Evolutionary conservation across 2,797 vertebrate species (phyloP), one percentile per base, ranked within the genome.

Genomic region (Halcyon badia): DNA sequence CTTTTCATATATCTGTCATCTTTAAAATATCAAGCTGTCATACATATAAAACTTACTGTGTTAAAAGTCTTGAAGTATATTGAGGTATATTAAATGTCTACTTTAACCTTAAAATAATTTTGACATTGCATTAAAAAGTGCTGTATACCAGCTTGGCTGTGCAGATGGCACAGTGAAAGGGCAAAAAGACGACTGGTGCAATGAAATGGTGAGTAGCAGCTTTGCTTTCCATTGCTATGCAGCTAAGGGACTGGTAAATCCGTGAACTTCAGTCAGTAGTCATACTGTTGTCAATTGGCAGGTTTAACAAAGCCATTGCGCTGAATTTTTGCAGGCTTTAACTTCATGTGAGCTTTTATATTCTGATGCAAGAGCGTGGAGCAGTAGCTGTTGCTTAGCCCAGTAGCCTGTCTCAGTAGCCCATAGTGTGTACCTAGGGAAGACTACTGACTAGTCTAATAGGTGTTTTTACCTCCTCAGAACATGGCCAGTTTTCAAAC

Each of bases 21-120:
- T 92, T 92, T 92, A 81, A 84, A 93, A 37, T 78, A 54, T 13
- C 24, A 61, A 54, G 51, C 71, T 92, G 73, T 87, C 12, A 3
- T 20, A 26, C 39, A 10, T 60, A 11, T 9, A 31, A 41, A 92
- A 56, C 22, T 48, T 89, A 66, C 11, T 60, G 41, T 31, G 30
- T 21, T 83, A 79, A 66, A 85, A 81, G 22, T 62, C 33, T 77
- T 51, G 28, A 78, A 70, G 52, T 48, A 24, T 62, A 33, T 39
- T 1, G 5, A 77, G n/a, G n/a, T 48, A 18, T 60, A 51, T 48
- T 81, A 71, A 65, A 65, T 26, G 30, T 56, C 57, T 86, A 0
- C 39, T 72, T 85, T 41, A 76, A 37, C 56, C 46, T 83, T 70
- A 75, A 70, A 78, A 37, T 54, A 35, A 30, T 60, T 62, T 20